A percentile compares a stretch with the other conserved stretches of the same genome.
Conservation (phyloP, 2,797 vertebrate genomes). For the Mustela erminea region DNA sequence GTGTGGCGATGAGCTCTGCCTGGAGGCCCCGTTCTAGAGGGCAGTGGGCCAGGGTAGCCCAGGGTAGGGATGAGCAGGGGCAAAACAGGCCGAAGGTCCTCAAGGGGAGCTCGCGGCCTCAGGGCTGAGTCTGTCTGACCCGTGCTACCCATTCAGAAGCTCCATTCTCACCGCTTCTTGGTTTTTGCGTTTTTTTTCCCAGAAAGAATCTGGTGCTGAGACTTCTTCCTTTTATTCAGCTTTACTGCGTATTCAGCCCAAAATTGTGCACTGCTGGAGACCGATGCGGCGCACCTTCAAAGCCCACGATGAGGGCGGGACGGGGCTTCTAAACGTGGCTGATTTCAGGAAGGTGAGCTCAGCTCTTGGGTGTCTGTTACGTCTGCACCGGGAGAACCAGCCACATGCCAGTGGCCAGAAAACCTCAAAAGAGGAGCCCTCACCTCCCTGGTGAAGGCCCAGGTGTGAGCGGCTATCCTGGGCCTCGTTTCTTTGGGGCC, state of each 20-base stretch:
- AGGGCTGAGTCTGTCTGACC: background rate
- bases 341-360: conserved; percentile 90
- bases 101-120: background rate
- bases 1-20: rapidly evolving
- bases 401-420: background rate
- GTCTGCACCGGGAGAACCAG: background rate
- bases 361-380: rapidly evolving
- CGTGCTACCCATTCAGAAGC: rapidly evolving
- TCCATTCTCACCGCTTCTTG: background rate
- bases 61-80: rapidly evolving
- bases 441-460: rapidly evolving
- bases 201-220: conserved; percentile 83
- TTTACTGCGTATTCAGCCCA: conserved; percentile 88
- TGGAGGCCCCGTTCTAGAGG: rapidly evolving
- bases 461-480: rapidly evolving
- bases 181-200: background rate
- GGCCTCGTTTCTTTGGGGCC: too few relatives aligned
- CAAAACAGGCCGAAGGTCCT: background rate
- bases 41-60: rapidly evolving
- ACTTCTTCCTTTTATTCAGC: conserved; percentile 79
- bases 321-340: conserved; percentile 84
- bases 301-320: conserved; percentile 75
- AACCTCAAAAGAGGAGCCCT: background rate
- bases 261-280: conserved; percentile 87
- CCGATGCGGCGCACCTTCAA: conserved; percentile 87